These are phyloP conservation scores for Mormyrus iriodes DNA, from an alignment of 2,113 vertebrate genomes.

Conservation along the genomic window DNA sequence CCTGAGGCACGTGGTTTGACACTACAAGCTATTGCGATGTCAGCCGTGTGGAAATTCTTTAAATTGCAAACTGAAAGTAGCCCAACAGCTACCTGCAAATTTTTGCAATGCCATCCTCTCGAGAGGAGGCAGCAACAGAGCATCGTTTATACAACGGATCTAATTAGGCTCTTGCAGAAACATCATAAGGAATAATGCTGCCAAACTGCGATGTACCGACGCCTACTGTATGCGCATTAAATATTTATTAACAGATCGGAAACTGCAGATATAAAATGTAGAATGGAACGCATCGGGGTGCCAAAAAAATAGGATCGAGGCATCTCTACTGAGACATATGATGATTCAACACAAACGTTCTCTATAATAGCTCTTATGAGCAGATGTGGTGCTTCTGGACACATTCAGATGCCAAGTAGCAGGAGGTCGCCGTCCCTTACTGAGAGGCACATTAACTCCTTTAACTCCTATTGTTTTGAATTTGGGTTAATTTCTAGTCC, in stretches of 20 bases:
- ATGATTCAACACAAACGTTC: not conserved
- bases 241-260: not conserved
- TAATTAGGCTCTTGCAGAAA: not conserved
- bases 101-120: not conserved
- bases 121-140: not conserved
- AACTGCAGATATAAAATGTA: not conserved
- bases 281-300: not conserved
- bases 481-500: too few species aligned
- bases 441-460: too few species aligned
- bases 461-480: too few species aligned
- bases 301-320: not conserved
- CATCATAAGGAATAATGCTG: not conserved
- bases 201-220: not conserved
- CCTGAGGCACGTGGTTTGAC: not conserved
- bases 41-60: not conserved
- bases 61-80: not conserved
- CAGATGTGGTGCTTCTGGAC: too few species aligned
- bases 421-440: too few species aligned
- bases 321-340: not conserved
- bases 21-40: not conserved
- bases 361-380: too few species aligned
- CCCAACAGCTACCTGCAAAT: not conserved
- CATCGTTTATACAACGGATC: not conserved
- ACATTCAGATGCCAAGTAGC: too few species aligned
- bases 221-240: not conserved